Percentiles rank a stretch among this genome's conserved stretches.
phyloP scores from a whole-genome alignment of 2,113 vertebrate species.

The Cynopterus brachyotis region DNA sequence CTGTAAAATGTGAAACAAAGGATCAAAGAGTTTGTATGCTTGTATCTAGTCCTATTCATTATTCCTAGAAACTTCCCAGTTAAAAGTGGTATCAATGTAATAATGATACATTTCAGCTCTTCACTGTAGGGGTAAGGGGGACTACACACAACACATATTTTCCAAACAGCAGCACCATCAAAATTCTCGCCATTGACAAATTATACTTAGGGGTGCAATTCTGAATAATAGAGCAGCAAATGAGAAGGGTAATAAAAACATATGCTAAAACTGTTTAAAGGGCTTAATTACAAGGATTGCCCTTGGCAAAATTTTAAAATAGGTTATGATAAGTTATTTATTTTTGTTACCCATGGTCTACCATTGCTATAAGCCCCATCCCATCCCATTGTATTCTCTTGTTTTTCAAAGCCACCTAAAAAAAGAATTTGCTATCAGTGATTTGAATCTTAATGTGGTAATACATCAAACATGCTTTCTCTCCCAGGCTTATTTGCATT shows the following conservation, averaged over 20 bases:
- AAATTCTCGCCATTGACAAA: not conserved
- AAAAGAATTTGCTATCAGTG: not conserved
- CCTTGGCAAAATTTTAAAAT: not conserved
- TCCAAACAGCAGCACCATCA: not conserved
- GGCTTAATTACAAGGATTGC: not conserved
- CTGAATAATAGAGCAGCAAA: not conserved
- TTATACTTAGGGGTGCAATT: not conserved
- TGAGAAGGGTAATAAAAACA: not conserved
- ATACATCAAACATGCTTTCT: not conserved
- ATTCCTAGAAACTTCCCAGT: not conserved
- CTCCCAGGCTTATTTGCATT: not conserved
- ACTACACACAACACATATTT: not conserved
- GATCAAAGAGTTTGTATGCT: not conserved
- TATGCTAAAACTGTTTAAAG: not conserved
- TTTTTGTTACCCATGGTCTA: not conserved
- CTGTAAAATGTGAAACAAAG: not conserved
- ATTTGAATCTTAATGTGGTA: not conserved
- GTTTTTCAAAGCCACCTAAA: not conserved
- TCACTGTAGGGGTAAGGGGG: not conserved
- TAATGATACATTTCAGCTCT: not conserved
- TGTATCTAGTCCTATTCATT: not conserved
- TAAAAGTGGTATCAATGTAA: not conserved
- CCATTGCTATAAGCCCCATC: not conserved
- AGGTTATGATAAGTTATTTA: not conserved
- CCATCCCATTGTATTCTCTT: not conserved